Evolutionary conservation across 2,113 vertebrate genomes (phyloP), one percentile per base, ranked within the genome.

Genomic region (Rhinolophus sinicus): DNA sequence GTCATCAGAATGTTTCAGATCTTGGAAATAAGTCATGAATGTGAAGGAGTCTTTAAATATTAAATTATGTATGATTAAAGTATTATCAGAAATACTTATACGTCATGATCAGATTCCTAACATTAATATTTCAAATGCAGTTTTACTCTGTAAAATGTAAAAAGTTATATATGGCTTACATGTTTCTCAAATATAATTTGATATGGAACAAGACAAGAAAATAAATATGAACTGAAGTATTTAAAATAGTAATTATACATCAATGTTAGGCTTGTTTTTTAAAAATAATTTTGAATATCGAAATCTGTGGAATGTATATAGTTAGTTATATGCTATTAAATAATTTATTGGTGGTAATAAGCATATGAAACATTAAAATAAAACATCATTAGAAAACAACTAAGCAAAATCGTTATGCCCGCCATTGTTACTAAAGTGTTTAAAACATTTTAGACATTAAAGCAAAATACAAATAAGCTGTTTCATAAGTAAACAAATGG

Each of bases 1-100:
- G 14, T 91, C 65, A 93, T 93, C 33, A 81, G 40, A 93, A 35
- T 24, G 13, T 28, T 95, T 86, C 77, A 76, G 40, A 91, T 70
- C 35, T 93, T 88, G 8, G 84, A 90, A 95, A 80, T 96, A 56
- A 93, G 73, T 91, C 35, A 44, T 80, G 50, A 84, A 88, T 64
- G 16, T 75, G 38, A 84, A 88, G 44, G 2, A 54, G 47, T 75
- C 35, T 75, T 96, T 90, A 94, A 83, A 78, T 83, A 80, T 88
- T 82, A 88, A 94, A 26, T 64, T 87, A 28, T 70, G 5, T 91
- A 58, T 80, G 35, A 8, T 76, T 70, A 93, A 83, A 62, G 47
- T 91, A 38, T 84, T 88, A 90, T 54, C 21, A 92, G 16, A 95
- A 88, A 80, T 83, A 72, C 6, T 73, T 77, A 40, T 6, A 47